These are phyloP conservation scores for Zoanthus solanderi DNA, from an alignment of 92 coral and sea anemone genomes.

Conservation along the genomic window DNA sequence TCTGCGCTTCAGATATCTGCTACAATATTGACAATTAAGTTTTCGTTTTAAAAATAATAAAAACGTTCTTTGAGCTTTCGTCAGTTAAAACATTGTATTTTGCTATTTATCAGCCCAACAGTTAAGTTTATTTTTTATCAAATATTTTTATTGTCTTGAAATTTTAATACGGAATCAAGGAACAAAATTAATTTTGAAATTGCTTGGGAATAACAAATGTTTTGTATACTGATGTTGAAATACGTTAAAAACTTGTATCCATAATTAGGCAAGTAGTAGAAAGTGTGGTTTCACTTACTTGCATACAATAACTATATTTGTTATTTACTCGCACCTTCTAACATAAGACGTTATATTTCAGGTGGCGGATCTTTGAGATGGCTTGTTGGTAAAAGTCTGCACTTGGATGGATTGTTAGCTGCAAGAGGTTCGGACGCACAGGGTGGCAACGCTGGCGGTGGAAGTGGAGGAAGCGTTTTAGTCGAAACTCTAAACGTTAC, in stretches of 20 bases:
- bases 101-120: no score
- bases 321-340: neutral
- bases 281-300: neutral
- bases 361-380: slow-evolving; percentile 73
- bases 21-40: no score
- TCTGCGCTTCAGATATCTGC: no score
- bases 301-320: neutral
- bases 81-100: no score
- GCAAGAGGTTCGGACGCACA: neutral
- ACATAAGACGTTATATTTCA: neutral
- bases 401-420: slow-evolving; percentile 44
- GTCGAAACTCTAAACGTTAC: slow-evolving; percentile 70
- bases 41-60: no score
- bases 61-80: no score
- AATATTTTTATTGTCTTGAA: no score
- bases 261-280: neutral
- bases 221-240: neutral
- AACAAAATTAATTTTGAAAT: no score
- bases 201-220: no score
- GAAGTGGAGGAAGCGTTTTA: slow-evolving; percentile 73
- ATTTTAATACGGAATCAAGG: no score
- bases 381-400: slow-evolving; percentile 58
- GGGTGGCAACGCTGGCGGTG: slow-evolving; percentile 63
- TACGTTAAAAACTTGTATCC: neutral
- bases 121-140: no score